Conservation (phyloP, 2,888 invertebrate genomes). For the Chloroclystis v-ata region DNA sequence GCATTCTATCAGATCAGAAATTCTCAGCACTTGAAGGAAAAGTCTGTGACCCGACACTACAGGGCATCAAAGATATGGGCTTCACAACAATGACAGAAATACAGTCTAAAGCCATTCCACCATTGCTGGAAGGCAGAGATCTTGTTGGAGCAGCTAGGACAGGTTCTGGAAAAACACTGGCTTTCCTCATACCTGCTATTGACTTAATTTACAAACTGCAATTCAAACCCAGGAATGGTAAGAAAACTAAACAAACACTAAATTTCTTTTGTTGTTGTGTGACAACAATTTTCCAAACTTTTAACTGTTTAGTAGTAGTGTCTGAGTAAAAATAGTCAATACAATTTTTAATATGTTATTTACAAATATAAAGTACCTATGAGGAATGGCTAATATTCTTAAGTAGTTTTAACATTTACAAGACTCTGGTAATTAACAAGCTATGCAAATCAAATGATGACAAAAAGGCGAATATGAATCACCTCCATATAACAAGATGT, state of each 20-base stretch:
- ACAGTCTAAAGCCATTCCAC: slow-evolving; percentile 92
- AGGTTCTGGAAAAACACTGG: slow-evolving; percentile 97
- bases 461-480: slow-evolving; percentile 81
- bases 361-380: too few relatives aligned
- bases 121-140: slow-evolving; percentile 93
- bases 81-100: slow-evolving; percentile 97
- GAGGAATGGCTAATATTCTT: too few relatives aligned
- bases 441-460: slow-evolving; percentile 78
- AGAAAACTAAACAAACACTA: slow-evolving; percentile 34
- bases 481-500: slow-evolving; percentile 42
- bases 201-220: slow-evolving; percentile 93
- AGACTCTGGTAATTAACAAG: too few relatives aligned
- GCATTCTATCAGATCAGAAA: slow-evolving; percentile 78
- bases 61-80: slow-evolving; percentile 93
- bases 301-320: too few relatives aligned
- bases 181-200: slow-evolving; percentile 96
- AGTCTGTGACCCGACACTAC: slow-evolving; percentile 90
- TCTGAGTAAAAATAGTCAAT: too few relatives aligned
- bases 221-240: slow-evolving; percentile 95
- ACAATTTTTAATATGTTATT: too few relatives aligned
- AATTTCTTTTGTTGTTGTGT: too few relatives aligned
- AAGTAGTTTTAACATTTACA: too few relatives aligned
- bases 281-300: too few relatives aligned
- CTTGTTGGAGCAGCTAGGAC: slow-evolving; percentile 96
- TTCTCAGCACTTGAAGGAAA: slow-evolving; percentile 79